Evolutionary conservation across 2,113 vertebrate genomes (phyloP).

Genomic region (Coturnix japonica): DNA sequence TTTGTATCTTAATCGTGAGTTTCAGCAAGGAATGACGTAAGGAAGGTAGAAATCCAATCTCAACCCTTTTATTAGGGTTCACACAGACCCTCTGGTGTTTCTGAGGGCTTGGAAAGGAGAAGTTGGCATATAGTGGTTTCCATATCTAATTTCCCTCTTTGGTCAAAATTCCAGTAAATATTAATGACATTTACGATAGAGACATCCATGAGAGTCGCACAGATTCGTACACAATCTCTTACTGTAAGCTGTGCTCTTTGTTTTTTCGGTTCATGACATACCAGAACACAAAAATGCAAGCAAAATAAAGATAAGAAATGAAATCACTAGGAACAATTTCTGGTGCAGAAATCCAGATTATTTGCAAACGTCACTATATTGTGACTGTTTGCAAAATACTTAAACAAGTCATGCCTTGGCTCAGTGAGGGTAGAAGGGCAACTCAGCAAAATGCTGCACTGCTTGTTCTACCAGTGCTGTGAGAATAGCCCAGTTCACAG

Average conservation of each 20-base stretch:
- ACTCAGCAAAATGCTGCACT: background rate
- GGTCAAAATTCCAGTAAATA: constrained; percentile 2
- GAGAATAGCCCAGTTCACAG: background rate
- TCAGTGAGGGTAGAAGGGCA: background rate
- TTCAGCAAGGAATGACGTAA: constrained; percentile 21
- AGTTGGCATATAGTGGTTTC: constrained; percentile 26
- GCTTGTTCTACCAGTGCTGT: background rate
- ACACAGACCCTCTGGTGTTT: constrained; percentile 11
- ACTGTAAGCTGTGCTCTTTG: background rate
- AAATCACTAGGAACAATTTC: background rate
- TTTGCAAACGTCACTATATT: background rate
- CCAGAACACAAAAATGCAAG: background rate
- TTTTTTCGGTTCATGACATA: background rate
- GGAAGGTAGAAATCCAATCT: constrained; percentile 38
- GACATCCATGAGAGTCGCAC: background rate
- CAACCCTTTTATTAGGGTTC: background rate
- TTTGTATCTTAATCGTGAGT: constrained; percentile 32
- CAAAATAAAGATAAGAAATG: background rate
- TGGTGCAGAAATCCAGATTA: background rate
- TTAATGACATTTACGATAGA: constrained; percentile 1
- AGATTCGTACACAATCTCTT: background rate
- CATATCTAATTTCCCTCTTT: constrained; percentile 46
- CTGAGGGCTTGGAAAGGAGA: background rate
- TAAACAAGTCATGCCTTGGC: background rate
- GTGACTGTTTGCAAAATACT: background rate